Conservation (phyloP, 2,797 vertebrate species). For the Tamandua tetradactyla region DNA sequence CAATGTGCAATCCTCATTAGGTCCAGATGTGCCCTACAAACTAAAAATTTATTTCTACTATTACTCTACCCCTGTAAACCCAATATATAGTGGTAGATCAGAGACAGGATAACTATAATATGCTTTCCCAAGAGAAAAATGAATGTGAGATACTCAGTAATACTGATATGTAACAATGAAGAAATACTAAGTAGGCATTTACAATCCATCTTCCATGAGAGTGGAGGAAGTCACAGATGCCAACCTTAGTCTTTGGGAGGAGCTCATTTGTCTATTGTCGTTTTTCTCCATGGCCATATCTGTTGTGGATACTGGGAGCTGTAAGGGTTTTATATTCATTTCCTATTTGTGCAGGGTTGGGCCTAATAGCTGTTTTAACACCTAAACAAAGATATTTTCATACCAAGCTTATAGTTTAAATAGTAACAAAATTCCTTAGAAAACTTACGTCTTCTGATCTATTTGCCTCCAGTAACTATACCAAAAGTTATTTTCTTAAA, state of each 20-base stretch:
- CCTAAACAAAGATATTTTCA: background rate
- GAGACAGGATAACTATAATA: background rate
- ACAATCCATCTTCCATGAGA: background rate
- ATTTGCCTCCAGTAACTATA: background rate
- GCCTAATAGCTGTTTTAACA: background rate
- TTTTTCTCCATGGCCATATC: background rate
- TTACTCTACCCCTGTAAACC: background rate
- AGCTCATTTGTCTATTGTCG: background rate
- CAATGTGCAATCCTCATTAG: background rate
- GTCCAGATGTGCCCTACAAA: slow-evolving; percentile 7
- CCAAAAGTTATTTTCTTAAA: slow-evolving; percentile 23
- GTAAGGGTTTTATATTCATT: background rate
- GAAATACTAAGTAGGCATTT: background rate
- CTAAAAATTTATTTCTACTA: background rate
- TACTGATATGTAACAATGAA: background rate
- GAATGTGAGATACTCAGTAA: background rate
- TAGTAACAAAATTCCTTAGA: slow-evolving; percentile 20
- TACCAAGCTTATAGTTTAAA: background rate
- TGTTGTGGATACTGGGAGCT: background rate
- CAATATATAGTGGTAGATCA: background rate
- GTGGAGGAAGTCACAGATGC: background rate
- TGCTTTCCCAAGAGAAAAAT: background rate
- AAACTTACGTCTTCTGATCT: slow-evolving; percentile 10
- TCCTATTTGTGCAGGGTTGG: background rate
- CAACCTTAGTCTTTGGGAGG: background rate